Conservation (phyloP, 2,888 invertebrate species). For the Stratiomys singularior region DNA sequence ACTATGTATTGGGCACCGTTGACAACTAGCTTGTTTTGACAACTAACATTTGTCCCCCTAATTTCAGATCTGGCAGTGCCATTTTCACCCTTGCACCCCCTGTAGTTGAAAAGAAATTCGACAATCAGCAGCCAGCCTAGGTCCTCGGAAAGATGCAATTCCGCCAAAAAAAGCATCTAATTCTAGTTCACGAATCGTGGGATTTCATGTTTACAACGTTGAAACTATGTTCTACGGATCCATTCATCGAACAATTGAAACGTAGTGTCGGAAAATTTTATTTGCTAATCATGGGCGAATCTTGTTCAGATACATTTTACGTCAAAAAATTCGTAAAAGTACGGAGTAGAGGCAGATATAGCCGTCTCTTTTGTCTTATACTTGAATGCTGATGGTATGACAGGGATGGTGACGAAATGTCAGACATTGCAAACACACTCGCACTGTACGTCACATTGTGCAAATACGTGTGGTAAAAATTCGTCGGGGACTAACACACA, state of each 20-base stretch:
- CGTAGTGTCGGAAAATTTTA: conserved; percentile 16
- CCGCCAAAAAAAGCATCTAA: conserved; percentile 2
- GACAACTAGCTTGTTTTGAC: no score
- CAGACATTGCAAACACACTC: neutral
- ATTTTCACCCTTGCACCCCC: neutral
- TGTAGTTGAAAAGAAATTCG: conserved; percentile 19
- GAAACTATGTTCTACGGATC: neutral
- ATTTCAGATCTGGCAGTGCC: conserved; percentile 26
- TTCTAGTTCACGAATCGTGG: neutral
- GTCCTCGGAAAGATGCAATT: conserved; percentile 20
- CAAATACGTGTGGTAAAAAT: neutral
- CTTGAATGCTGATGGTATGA: neutral
- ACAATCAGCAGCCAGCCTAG: neutral
- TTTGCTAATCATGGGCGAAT: conserved; percentile 1
- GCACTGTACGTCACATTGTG: neutral
- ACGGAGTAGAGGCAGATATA: neutral
- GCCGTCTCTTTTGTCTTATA: neutral
- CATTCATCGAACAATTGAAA: neutral
- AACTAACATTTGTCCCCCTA: neutral
- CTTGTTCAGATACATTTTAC: conserved; percentile 1
- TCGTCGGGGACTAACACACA: conserved; percentile 12
- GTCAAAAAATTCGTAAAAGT: neutral
- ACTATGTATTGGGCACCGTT: no score
- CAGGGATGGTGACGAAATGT: neutral
- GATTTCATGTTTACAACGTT: neutral